Evolutionary conservation across 2,888 invertebrate species (phyloP).

Genomic region (Byasa hedistus): DNA sequence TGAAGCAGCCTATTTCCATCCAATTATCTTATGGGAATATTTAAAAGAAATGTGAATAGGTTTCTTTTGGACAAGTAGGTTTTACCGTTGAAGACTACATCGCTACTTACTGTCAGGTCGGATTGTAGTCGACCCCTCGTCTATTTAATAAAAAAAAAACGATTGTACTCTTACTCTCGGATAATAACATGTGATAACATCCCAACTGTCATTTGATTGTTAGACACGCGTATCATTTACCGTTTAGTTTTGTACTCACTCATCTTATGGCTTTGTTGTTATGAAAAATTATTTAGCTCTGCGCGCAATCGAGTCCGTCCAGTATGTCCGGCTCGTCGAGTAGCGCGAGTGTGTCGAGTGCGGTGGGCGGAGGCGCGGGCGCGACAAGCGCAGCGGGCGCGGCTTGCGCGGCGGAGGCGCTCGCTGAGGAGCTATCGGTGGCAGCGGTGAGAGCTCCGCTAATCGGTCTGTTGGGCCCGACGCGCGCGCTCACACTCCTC

Average conservation of each 20-base stretch:
- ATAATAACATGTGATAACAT: too few relatives aligned
- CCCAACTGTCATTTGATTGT: too few relatives aligned
- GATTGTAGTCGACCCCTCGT: too few relatives aligned
- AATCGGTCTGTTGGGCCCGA: slow-evolving; percentile 49
- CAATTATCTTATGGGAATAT: too few relatives aligned
- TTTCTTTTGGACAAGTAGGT: too few relatives aligned
- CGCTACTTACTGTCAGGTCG: too few relatives aligned
- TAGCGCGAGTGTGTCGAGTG: slow-evolving; percentile 33
- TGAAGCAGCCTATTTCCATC: too few relatives aligned
- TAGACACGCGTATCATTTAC: too few relatives aligned
- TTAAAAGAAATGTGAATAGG: too few relatives aligned
- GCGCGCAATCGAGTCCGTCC: slow-evolving; percentile 16
- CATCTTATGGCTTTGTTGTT: not conserved
- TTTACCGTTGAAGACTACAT: too few relatives aligned
- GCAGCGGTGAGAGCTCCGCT: slow-evolving; percentile 41
- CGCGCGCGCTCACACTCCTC: slow-evolving; percentile 49
- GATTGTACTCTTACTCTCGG: too few relatives aligned
- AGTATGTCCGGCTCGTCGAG: slow-evolving; percentile 17
- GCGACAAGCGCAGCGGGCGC: slow-evolving; percentile 32
- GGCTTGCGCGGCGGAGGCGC: slow-evolving; percentile 43
- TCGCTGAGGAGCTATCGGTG: slow-evolving; percentile 54
- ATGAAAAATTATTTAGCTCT: slow-evolving; percentile 3
- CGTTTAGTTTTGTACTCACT: not conserved
- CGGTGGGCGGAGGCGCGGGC: slow-evolving; percentile 34
- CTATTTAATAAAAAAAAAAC: too few relatives aligned